phyloP scores from a whole-genome alignment of 2,797 vertebrate species.

The Scleropages formosus region DNA sequence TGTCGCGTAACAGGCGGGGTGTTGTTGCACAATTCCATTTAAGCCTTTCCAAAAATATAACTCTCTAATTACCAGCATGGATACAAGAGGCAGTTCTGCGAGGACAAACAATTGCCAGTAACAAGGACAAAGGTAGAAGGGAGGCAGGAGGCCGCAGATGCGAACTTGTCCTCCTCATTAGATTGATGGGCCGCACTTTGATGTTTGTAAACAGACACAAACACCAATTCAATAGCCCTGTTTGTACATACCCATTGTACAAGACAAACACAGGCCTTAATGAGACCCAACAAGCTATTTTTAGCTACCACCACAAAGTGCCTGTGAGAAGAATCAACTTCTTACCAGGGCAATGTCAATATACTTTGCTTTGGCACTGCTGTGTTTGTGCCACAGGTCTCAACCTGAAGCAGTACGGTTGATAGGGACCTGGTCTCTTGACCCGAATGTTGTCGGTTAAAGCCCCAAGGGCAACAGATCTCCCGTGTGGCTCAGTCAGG shows the following conservation, averaged over 20 bases:
- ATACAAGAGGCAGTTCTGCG: conserved; percentile 17
- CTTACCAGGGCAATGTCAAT: not conserved
- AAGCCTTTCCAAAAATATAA: conserved; percentile 35
- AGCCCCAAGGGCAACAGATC: too few species aligned
- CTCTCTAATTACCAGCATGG: conserved; percentile 34
- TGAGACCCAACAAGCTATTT: conserved; percentile 20
- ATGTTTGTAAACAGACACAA: conserved; percentile 39
- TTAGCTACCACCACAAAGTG: not conserved
- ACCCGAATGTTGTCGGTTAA: too few species aligned
- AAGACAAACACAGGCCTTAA: conserved; percentile 38
- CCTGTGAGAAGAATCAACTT: not conserved
- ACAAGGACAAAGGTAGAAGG: conserved; percentile 32
- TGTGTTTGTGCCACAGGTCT: too few species aligned
- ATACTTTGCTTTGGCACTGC: not conserved
- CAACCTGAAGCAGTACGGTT: too few species aligned
- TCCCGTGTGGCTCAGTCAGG: too few species aligned
- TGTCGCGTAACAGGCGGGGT: not conserved
- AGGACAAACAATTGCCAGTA: conserved; percentile 28
- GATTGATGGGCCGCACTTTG: conserved; percentile 41
- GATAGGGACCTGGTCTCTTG: too few species aligned
- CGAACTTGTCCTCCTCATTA: conserved; percentile 38
- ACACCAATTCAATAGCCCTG: conserved; percentile 25
- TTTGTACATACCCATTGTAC: conserved; percentile 27
- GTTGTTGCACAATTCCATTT: conserved; percentile 29
- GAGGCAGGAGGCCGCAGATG: conserved; percentile 29